These are phyloP conservation scores for Xenentodon cancila DNA, from an alignment of 2,797 vertebrate genomes.

Conservation along the genomic window DNA sequence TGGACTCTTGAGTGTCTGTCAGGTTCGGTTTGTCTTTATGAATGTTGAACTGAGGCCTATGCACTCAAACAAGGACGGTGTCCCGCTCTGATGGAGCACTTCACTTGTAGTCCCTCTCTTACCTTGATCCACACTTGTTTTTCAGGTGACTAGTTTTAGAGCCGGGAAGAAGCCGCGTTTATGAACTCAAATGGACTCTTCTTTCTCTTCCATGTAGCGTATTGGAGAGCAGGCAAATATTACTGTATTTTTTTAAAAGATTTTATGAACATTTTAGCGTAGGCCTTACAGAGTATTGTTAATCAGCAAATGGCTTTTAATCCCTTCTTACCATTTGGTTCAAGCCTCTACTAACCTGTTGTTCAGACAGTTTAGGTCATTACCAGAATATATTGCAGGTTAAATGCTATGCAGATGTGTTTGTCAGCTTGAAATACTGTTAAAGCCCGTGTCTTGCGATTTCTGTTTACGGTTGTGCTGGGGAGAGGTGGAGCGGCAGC, in stretches of 20 bases:
- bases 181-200: slow-evolving; percentile 15
- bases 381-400: slow-evolving; percentile 64
- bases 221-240: slow-evolving; percentile 53
- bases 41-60: slow-evolving; percentile 73
- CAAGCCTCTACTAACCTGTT: slow-evolving; percentile 53
- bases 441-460: slow-evolving; percentile 30
- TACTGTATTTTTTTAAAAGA: slow-evolving; percentile 73
- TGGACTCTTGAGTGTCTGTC: slow-evolving; percentile 37
- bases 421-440: slow-evolving; percentile 53
- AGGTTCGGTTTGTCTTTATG: slow-evolving; percentile 59
- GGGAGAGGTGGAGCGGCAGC: slow-evolving; percentile 39
- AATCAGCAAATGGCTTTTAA: slow-evolving; percentile 61
- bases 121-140: slow-evolving; percentile 38
- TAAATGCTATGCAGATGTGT: slow-evolving; percentile 73
- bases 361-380: slow-evolving; percentile 55
- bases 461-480: slow-evolving; percentile 47
- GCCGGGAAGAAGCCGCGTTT: slow-evolving; percentile 29
- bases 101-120: slow-evolving; percentile 54
- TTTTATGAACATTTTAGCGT: slow-evolving; percentile 64
- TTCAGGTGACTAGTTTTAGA: slow-evolving; percentile 47
- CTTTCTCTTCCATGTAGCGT: slow-evolving; percentile 65
- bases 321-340: slow-evolving; percentile 47
- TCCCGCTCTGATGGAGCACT: slow-evolving; percentile 63
- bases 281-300: slow-evolving; percentile 67
- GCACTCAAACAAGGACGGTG: slow-evolving; percentile 57